Evolutionary conservation across 64 coral and sea anemone species (phyloP).

Genomic region (Stylophora pistillata): DNA sequence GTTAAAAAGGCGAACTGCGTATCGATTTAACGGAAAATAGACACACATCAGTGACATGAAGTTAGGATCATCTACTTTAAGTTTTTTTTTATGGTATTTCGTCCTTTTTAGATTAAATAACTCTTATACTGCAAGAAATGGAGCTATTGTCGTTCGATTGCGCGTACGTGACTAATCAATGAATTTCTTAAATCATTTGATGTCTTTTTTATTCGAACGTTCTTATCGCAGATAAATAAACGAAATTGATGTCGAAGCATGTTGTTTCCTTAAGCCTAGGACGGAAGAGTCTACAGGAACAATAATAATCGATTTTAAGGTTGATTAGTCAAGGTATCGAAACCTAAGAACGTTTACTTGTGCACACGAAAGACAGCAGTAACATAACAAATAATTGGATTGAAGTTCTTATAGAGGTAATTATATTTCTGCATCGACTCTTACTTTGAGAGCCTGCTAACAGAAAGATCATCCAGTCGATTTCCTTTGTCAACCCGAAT

Average conservation of each 20-base stretch:
- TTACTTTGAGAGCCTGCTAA: not conserved
- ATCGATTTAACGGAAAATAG: not conserved
- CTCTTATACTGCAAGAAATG: no score
- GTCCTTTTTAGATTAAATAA: no score
- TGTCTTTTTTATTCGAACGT: no score
- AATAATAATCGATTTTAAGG: constrained; percentile 4
- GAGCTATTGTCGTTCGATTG: no score
- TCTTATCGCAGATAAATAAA: no score
- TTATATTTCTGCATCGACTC: not conserved
- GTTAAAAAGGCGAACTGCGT: not conserved
- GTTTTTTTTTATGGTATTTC: no score
- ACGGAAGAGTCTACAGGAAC: not conserved
- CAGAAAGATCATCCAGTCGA: not conserved
- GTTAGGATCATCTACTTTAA: no score
- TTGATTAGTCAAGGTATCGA: not conserved
- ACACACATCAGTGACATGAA: no score
- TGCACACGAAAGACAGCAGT: not conserved
- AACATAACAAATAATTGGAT: not conserved
- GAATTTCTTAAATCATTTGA: no score
- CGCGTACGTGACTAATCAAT: no score
- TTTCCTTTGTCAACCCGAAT: not conserved
- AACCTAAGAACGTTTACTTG: not conserved
- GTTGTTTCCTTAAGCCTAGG: not conserved
- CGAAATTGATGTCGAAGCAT: not conserved
- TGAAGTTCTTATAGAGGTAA: not conserved